Base-by-base conservation (phyloP, 92 coral and sea anemone species). In the Blastomussa wellsi region DNA sequence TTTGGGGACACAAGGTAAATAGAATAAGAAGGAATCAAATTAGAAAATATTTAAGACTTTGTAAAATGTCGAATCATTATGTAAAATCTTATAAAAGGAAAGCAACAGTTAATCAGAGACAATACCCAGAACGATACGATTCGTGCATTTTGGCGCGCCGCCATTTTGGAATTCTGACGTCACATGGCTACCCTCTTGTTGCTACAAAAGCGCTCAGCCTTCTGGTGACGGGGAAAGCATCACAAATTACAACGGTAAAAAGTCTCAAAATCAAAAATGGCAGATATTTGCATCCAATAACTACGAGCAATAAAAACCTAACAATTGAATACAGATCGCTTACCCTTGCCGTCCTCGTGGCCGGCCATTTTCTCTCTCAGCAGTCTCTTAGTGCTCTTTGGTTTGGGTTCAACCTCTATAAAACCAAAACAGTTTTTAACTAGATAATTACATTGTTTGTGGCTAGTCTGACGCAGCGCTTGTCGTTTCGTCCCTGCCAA, bases 371-470 rank as follows among this genome's bases (percentile, higher is more conserved):
- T 94, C 48, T 96, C 99, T 57, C 95, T 76, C 16, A 96, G 72
- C 12, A 96, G 91, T 64, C 93, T 86, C 77, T 94, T 94, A 3
- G 92, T 91, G 79, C 98, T 94, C 87, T 94, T 96, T 26, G 99
- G 98, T 51, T 94, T 94, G 28, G 95, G 87, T 88, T 94, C 99
- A 24, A 96, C 93, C 76, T 93, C 99, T 96, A 81, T 5, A 85
- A 88, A 37, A 38, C 24, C 28, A 35, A 83, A 78, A 3, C 51
- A 7, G 65, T 41, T n/a, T n/a, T n/a, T n/a, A n/a, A n/a, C n/a
- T n/a, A n/a, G n/a, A n/a, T n/a, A n/a, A n/a, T n/a, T n/a, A n/a
- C n/a, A n/a, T n/a, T n/a, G n/a, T n/a, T n/a, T n/a, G n/a, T n/a
- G n/a, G n/a, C n/a, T n/a, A n/a, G n/a, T n/a, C n/a, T n/a, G n/a